These are phyloP conservation scores for Elanoides forficatus DNA, from an alignment of 2,113 vertebrate genomes.

Conservation along the genomic window DNA sequence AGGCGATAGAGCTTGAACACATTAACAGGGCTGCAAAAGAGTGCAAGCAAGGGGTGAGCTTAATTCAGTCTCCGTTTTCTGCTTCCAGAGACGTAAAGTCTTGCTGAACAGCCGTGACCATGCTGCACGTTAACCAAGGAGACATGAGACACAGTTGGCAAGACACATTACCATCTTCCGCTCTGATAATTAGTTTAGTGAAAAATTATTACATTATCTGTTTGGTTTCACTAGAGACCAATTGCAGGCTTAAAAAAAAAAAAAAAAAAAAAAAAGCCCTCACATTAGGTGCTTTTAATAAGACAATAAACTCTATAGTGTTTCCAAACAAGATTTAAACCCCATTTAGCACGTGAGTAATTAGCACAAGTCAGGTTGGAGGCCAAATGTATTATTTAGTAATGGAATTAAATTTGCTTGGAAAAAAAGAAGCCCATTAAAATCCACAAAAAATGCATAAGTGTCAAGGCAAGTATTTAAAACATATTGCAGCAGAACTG, in stretches of 20 bases:
- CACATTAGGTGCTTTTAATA: constrained; percentile 58
- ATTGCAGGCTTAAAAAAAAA: neutral
- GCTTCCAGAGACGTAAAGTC: neutral
- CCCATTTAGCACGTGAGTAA: constrained; percentile 14
- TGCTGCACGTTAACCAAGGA: neutral
- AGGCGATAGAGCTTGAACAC: neutral
- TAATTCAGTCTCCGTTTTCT: neutral
- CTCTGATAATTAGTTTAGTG: constrained; percentile 74
- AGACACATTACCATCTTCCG: constrained; percentile 68
- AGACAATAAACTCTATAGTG: constrained; percentile 27
- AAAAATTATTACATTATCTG: constrained; percentile 67
- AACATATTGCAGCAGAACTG: neutral
- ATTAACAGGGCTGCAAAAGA: neutral
- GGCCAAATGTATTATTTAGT: constrained; percentile 57
- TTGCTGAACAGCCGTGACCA: neutral
- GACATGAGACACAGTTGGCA: constrained; percentile 46
- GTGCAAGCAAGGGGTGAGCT: neutral
- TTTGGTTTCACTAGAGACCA: constrained; percentile 68
- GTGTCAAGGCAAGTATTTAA: neutral
- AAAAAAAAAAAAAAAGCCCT: neutral
- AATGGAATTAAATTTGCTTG: constrained; percentile 23
- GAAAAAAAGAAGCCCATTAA: constrained; percentile 28
- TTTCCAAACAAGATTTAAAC: constrained; percentile 8
- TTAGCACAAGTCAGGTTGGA: constrained; percentile 22
- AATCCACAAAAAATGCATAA: neutral